Evolutionary conservation across 2,888 invertebrate genomes (phyloP).

Genomic region (Ypsolopha sequella): DNA sequence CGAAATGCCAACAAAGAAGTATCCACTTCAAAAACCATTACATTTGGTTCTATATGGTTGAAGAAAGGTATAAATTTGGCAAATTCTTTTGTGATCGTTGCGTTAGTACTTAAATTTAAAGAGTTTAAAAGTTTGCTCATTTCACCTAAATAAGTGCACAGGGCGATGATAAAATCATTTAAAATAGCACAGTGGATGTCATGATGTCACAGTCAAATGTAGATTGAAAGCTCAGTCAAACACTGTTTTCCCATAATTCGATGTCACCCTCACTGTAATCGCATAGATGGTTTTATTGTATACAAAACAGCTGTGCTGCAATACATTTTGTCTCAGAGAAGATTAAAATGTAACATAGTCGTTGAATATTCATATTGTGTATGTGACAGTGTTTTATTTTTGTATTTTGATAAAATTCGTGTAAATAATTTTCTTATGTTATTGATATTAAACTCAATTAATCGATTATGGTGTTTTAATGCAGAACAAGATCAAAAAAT

Average conservation of each 20-base stretch:
- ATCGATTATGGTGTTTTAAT: slow-evolving; percentile 28
- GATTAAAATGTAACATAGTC: slow-evolving; percentile 20
- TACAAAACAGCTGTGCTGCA: slow-evolving; percentile 22
- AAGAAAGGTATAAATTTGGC: background rate
- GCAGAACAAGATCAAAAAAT: background rate
- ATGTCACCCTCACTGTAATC: background rate
- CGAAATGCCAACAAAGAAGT: background rate
- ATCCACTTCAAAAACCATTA: too few relatives aligned
- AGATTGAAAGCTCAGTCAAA: too few relatives aligned
- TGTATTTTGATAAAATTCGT: slow-evolving; percentile 70
- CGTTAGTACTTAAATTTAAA: background rate
- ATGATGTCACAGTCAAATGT: too few relatives aligned
- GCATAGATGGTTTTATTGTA: background rate
- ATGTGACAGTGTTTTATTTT: slow-evolving; percentile 70
- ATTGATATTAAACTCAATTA: slow-evolving; percentile 71
- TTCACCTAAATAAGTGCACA: too few relatives aligned
- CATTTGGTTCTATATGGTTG: background rate
- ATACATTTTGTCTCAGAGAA: slow-evolving; percentile 6
- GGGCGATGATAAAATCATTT: too few relatives aligned
- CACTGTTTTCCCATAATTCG: background rate
- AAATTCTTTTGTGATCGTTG: background rate
- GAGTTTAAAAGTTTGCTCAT: background rate
- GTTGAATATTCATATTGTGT: slow-evolving; percentile 44
- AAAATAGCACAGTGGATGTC: too few relatives aligned
- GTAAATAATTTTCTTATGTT: slow-evolving; percentile 71